Base-by-base conservation (phyloP, 2,113 vertebrate species). In the Clarias gariepinus region DNA sequence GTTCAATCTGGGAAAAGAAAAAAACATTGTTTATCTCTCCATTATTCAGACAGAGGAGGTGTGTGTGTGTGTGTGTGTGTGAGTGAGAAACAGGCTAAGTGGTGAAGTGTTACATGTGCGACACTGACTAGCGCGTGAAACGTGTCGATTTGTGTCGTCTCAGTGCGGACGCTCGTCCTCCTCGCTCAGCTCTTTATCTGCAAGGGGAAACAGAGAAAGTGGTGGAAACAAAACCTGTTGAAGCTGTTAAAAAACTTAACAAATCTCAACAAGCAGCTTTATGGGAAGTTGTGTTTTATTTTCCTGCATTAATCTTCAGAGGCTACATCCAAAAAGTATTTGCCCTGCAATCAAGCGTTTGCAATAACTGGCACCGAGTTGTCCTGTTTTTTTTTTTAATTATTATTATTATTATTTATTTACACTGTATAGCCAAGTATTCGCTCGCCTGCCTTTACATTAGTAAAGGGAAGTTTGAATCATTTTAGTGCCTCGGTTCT, bases 111-210 rank as follows among this genome's bases (percentile, higher is more conserved):
- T 7, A 6, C 2, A 53, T 7, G 25, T 28, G 28, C 7, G 47
- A 68, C 11, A 19, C 84, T 86, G 63, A 86, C 84, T 58, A 4
- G 1, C 33, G 60, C 55, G 19, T 15, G 30, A 74, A 36, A 74
- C 23, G 53, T 61, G 57, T 80, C 19, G 61, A 25, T 28, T 77
- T 47, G 3, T 1, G 28, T 41, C 16, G 8, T 58, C 61, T 69
- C 84, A 36, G 28, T 58, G 10, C n/a, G 74, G 84, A 55, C 30
- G 53, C 52, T 85, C 28, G 52, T 79, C 53, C 76, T 80, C 77
- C 25, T 69, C 76, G 16, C 71, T 78, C 61, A 80, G 63, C 12
- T 86, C 63, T 69, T 64, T 68, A 57, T 80, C 84, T 80, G 28
- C 30, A 47, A 79, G 68, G 19, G n/a, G 52, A 85, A 36, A 47